phyloP scores from a whole-genome alignment of 2,888 invertebrate species.

The Tinea semifulvella region DNA sequence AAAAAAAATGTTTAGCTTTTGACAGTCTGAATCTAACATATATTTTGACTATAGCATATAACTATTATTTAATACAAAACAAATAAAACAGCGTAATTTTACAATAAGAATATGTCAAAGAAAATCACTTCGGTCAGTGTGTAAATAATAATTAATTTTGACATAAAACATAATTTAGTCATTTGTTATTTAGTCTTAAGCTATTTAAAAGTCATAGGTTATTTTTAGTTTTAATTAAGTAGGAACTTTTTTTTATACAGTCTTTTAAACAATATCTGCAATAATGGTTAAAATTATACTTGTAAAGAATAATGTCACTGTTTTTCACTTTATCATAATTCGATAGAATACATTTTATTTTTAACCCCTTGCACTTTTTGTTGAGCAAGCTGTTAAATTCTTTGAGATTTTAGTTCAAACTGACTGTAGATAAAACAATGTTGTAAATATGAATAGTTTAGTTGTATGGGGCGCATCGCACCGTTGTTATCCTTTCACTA shows the following conservation, averaged over 20 bases:
- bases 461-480: slow-evolving; percentile 40
- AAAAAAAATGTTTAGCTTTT: too few relatives aligned
- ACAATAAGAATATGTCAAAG: too few relatives aligned
- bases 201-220: slow-evolving; percentile 55
- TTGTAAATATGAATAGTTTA: slow-evolving; percentile 27
- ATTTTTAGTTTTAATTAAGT: slow-evolving; percentile 20
- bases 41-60: too few relatives aligned
- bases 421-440: background rate
- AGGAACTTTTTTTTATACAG: background rate
- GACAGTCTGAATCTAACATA: too few relatives aligned
- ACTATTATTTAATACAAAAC: too few relatives aligned
- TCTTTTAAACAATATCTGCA: too few relatives aligned
- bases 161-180: slow-evolving; percentile 27
- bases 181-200: slow-evolving; percentile 52
- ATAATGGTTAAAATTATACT: too few relatives aligned
- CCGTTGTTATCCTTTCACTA: slow-evolving; percentile 65
- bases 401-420: slow-evolving; percentile 15
- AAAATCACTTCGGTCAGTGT: slow-evolving; percentile 1
- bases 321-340: too few relatives aligned
- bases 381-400: background rate
- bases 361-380: background rate
- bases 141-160: background rate
- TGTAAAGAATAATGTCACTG: too few relatives aligned
- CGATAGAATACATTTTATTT: background rate
- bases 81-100: too few relatives aligned